Evolutionary conservation across 2,888 invertebrate species (phyloP).

Genomic region (Polydrusus pterygomalis): DNA sequence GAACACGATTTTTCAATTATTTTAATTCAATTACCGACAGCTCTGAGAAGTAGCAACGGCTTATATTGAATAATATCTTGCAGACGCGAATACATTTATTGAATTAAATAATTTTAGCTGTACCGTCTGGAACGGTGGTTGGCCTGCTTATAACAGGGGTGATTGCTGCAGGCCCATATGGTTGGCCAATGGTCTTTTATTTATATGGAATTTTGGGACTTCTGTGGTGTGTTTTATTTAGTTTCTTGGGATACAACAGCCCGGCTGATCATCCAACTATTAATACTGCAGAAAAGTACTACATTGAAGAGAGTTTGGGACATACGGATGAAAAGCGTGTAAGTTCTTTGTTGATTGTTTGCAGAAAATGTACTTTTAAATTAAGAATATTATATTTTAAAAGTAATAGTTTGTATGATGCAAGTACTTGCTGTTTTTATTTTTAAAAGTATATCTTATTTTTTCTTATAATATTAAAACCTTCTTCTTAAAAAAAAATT

Average conservation of each 20-base stretch:
- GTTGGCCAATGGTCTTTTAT: conserved; percentile 89
- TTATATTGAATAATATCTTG: no score
- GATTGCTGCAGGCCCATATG: conserved; percentile 79
- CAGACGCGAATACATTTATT: background rate
- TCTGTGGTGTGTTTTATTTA: conserved; percentile 78
- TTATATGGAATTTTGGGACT: conserved; percentile 79
- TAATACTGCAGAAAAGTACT: conserved; percentile 77
- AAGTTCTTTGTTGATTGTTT: no score
- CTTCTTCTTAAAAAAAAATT: no score
- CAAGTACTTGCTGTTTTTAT: no score
- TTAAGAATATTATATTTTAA: no score
- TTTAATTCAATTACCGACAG: no score
- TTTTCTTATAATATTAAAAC: no score
- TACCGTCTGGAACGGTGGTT: conserved; percentile 75
- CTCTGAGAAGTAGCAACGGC: no score
- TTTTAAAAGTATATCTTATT: no score
- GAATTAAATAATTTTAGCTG: conserved; percentile 20
- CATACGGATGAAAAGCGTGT: conserved; percentile 77
- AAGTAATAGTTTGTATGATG: no score
- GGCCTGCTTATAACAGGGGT: conserved; percentile 84
- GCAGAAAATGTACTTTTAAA: no score
- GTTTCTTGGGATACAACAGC: conserved; percentile 75
- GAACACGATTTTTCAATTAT: no score
- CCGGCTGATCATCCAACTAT: conserved; percentile 79
- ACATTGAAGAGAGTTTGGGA: conserved; percentile 74